Conservation (phyloP, 2,113 vertebrate genomes). For the Chlorodrepanis virens region DNA sequence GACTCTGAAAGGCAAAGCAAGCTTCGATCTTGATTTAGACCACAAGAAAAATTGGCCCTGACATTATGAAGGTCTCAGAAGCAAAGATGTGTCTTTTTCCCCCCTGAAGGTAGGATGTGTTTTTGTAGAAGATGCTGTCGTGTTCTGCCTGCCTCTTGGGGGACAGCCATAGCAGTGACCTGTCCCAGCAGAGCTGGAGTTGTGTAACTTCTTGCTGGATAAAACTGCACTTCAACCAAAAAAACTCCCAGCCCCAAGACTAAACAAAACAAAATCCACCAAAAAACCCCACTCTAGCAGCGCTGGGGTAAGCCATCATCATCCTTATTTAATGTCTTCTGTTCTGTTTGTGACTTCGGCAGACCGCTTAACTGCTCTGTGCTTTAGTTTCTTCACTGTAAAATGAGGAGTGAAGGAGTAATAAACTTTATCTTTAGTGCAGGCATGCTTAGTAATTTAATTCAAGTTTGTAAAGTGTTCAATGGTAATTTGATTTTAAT, state of each 20-base stretch:
- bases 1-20: neutral
- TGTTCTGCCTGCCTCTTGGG: neutral
- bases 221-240: neutral
- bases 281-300: neutral
- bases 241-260: neutral
- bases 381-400: neutral
- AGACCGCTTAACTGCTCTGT: neutral
- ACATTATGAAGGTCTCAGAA: neutral
- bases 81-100: neutral
- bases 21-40: neutral
- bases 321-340: neutral
- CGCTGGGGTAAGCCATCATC: neutral
- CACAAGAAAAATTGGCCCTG: neutral
- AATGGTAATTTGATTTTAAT: conserved; percentile 33
- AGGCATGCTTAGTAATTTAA: conserved; percentile 10
- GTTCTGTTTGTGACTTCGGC: neutral
- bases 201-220: neutral
- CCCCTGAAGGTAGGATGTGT: neutral
- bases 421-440: neutral
- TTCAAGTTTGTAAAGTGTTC: conserved; percentile 14
- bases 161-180: neutral
- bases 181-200: neutral
- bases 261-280: neutral
- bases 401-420: conserved; percentile 10
- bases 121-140: neutral